Base-by-base conservation (phyloP, 2,797 vertebrate genomes). In the Megalops cyprinoides region DNA sequence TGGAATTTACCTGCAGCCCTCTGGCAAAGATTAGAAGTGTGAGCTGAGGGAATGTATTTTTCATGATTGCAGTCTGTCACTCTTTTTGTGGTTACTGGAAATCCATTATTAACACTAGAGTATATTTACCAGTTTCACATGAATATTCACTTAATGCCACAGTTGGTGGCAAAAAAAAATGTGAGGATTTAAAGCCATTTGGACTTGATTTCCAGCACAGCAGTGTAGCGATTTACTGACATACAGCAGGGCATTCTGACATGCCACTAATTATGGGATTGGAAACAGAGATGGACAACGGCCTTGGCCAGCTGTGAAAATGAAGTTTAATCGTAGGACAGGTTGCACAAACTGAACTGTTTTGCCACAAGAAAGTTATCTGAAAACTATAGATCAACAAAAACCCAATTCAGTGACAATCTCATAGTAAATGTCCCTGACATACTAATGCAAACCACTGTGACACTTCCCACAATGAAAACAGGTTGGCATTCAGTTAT, bases 1-100 rank as follows among this genome's bases (percentile, higher is more conserved):
- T 79, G 76, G 82, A 83, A 83, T 39, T 75, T 79, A 82, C 83
- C 81, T 82, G 58, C 79, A 60, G 77, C 82, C 79, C 79, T 77
- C 79, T 78, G 84, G 83, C 73, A 82, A 82, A 80, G 82, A 85
- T 79, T 80, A 65, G 39, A 48, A 42, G 77, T 81, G 82, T 46
- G 20, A 75, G 73, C 39, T 44, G n/a, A 65, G 46, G 73, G 58
- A 76, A 77, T 67, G 23, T 60, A 79, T 71, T 77, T 58, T 77
- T 71, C 79, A 20, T 48, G 69, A 51, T 79, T 76, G 58, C 49
- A 31, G 20, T 31, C 62, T 34, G 28, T 55, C 37, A 53, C 48
- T 56, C 31, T 53, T 53, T 55, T 51, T 44, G 15, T 23, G 25
- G 25, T 62, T 31, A 31, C 28, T 62, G 7, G 10, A 62, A 62